phyloP scores from a whole-genome alignment of 2,888 invertebrate species.

The Ormyrus pomaceus region DNA sequence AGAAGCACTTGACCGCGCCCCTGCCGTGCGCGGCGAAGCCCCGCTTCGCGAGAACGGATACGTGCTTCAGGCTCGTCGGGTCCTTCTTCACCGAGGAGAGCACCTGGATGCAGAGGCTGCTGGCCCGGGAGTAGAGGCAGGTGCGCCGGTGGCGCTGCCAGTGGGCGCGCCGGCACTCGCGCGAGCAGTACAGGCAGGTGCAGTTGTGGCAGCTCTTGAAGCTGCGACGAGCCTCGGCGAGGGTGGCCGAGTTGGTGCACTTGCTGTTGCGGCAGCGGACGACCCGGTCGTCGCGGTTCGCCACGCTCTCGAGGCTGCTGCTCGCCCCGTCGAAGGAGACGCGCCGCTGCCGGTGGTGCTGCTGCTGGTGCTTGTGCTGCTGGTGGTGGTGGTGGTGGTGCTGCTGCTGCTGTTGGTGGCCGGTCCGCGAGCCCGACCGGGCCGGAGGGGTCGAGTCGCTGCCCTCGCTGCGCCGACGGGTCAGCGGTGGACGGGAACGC shows the following conservation, averaged over 20 bases:
- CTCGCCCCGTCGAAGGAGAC: slow-evolving; percentile 77
- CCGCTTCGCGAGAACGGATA: slow-evolving; percentile 89
- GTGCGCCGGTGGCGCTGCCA: slow-evolving; percentile 95
- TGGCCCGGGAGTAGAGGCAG: slow-evolving; percentile 93
- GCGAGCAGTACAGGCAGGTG: slow-evolving; percentile 94
- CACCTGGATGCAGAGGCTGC: slow-evolving; percentile 91
- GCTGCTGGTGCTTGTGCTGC: slow-evolving; percentile 78
- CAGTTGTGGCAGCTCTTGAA: slow-evolving; percentile 98
- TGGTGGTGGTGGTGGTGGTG: slow-evolving; percentile 22
- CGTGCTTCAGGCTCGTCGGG: slow-evolving; percentile 83
- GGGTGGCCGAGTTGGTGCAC: slow-evolving; percentile 84
- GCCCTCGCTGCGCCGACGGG: slow-evolving; percentile 82
- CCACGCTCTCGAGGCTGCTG: slow-evolving; percentile 62
- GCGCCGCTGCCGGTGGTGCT: slow-evolving; percentile 78
- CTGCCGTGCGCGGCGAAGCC: slow-evolving; percentile 91
- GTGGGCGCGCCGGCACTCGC: slow-evolving; percentile 92
- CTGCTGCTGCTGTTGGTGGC: slow-evolving; percentile 10
- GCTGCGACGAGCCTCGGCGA: slow-evolving; percentile 86
- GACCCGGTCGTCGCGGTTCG: slow-evolving; percentile 77
- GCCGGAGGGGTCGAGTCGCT: slow-evolving; percentile 67
- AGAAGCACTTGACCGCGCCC: slow-evolving; percentile 94
- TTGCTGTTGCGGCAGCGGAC: slow-evolving; percentile 89
- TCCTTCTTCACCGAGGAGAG: slow-evolving; percentile 89
- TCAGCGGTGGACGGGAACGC: slow-evolving; percentile 60
- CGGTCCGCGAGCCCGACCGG: background rate